Evolutionary conservation across 1,140 invertebrate genomes (phyloP).

Genomic region (Lordiphosa mommai): DNA sequence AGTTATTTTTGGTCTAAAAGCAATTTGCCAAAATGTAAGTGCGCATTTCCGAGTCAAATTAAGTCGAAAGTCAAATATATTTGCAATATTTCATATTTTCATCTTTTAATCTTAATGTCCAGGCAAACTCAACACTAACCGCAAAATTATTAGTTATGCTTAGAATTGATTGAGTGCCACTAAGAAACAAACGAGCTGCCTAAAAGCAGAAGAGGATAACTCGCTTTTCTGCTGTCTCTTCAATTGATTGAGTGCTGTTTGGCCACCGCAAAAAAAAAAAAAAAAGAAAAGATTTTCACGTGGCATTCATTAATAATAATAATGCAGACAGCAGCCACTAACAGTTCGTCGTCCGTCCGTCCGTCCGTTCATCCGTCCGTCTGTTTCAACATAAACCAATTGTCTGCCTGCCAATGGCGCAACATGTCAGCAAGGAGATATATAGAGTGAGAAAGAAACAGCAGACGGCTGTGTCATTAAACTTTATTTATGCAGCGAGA

Average conservation of each 20-base stretch:
- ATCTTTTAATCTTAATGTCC: no score
- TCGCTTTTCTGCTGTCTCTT: conserved; percentile 7
- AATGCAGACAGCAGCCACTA: conserved; percentile 41
- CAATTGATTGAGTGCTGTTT: conserved; percentile 65
- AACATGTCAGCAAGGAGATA: conserved; percentile 21
- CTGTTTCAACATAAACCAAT: conserved; percentile 35
- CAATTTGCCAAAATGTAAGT: no score
- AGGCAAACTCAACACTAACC: background rate
- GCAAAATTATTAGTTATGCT: conserved; percentile 8
- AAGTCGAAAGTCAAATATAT: no score
- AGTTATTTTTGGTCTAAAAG: no score
- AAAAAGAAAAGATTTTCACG: conserved; percentile 57
- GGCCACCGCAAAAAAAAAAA: conserved; percentile 35
- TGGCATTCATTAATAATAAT: conserved; percentile 75
- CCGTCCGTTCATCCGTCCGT: conserved; percentile 11
- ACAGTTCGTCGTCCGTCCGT: background rate
- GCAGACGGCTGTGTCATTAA: conserved; percentile 66
- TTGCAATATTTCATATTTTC: no score
- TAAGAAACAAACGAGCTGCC: background rate
- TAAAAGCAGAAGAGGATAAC: background rate
- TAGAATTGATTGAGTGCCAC: conserved; percentile 8
- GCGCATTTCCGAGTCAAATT: no score
- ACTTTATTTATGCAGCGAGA: conserved; percentile 72
- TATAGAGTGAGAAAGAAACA: background rate
- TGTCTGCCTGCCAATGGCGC: conserved; percentile 44